These are phyloP conservation scores for Aporophyla lueneburgensis DNA, from an alignment of 2,888 invertebrate genomes.

Conservation along the genomic window DNA sequence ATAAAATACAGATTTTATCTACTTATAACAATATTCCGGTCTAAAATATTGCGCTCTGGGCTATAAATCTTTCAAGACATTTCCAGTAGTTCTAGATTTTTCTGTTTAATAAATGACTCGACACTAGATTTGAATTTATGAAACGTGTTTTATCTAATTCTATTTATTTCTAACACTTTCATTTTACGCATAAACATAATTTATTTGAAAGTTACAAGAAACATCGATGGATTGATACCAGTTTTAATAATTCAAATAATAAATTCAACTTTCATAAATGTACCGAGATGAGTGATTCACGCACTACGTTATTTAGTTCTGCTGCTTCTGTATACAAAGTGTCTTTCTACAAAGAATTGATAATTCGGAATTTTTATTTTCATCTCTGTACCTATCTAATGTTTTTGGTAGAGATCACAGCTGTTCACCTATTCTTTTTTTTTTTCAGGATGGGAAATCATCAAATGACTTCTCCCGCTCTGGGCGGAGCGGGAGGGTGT, in stretches of 20 bases:
- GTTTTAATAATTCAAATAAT: constrained; percentile 6
- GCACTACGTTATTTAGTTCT: constrained; percentile 15
- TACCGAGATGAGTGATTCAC: constrained; percentile 34
- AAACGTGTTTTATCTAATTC: constrained; percentile 6
- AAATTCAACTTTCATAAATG: constrained; percentile 19
- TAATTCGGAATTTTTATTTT: constrained; percentile 9
- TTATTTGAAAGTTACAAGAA: not conserved
- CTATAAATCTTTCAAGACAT: constrained; percentile 26
- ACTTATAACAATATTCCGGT: constrained; percentile 18
- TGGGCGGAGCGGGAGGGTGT: no score
- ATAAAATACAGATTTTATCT: not conserved
- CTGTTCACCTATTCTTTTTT: no score
- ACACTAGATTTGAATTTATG: constrained; percentile 8
- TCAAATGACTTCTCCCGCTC: no score
- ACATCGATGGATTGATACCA: constrained; percentile 6
- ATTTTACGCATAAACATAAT: constrained; percentile 10
- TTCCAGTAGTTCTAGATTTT: constrained; percentile 13
- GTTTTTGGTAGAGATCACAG: not conserved
- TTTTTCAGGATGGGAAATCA: no score
- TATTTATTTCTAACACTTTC: constrained; percentile 7
- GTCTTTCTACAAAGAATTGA: constrained; percentile 7
- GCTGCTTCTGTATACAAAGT: not conserved
- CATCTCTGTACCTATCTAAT: not conserved
- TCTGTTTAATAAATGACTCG: constrained; percentile 3
- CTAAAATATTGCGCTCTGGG: not conserved